These are phyloP conservation scores for Agonopterix arenella DNA, from an alignment of 2,888 invertebrate genomes.

Conservation along the genomic window DNA sequence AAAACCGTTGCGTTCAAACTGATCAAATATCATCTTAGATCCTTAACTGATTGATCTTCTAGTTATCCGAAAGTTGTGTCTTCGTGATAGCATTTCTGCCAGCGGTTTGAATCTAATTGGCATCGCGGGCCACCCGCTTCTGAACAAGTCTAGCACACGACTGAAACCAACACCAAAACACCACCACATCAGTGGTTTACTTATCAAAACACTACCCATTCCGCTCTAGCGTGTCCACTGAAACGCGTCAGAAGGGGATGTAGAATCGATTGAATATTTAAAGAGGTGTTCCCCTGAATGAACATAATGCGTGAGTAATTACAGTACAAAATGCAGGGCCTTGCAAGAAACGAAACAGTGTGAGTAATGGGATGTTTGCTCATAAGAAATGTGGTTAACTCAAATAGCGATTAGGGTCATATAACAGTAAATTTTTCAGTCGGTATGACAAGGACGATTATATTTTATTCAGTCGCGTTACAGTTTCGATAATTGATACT, in stretches of 20 bases:
- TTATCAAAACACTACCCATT: conserved; percentile 26
- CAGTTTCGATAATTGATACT: conserved; percentile 47
- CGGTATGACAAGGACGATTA: conserved; percentile 28
- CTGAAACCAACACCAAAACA: conserved; percentile 32
- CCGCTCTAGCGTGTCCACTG: conserved; percentile 21
- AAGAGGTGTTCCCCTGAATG: conserved; percentile 48
- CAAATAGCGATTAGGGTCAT: conserved; percentile 46
- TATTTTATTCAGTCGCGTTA: conserved; percentile 48
- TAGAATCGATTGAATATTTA: conserved; percentile 58
- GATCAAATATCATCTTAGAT: conserved; percentile 50
- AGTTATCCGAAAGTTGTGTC: conserved; percentile 70
- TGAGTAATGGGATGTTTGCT: conserved; percentile 51
- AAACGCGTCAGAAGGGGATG: conserved; percentile 26
- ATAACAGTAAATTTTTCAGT: conserved; percentile 39
- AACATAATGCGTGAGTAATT: conserved; percentile 42
- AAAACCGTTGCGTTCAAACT: conserved; percentile 39
- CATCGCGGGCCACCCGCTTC: conserved; percentile 63
- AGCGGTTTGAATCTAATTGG: conserved; percentile 53
- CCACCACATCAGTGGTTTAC: conserved; percentile 15
- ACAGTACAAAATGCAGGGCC: conserved; percentile 49
- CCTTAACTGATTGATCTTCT: conserved; percentile 43
- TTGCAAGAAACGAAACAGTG: conserved; percentile 27
- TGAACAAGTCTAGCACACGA: conserved; percentile 44
- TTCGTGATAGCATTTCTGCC: conserved; percentile 69
- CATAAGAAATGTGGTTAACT: conserved; percentile 28